These are phyloP conservation scores for Ornithorhynchus anatinus DNA, from an alignment of 2,113 vertebrate species.

Conservation along the genomic window DNA sequence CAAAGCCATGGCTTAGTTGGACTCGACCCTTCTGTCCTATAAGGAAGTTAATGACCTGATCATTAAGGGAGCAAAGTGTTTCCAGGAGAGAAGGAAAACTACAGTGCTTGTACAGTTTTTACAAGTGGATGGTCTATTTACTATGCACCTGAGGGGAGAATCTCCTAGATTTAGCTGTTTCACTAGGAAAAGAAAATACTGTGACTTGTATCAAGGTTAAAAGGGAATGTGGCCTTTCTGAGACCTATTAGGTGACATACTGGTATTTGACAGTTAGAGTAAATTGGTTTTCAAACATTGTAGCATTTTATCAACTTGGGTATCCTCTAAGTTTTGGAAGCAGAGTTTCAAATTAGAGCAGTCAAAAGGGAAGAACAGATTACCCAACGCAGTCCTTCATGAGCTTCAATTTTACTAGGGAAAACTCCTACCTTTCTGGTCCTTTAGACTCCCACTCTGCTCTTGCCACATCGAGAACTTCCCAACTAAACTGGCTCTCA, in stretches of 20 bases:
- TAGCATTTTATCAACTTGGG: no score
- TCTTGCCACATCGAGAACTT: no score
- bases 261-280: neutral
- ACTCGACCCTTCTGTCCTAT: no score
- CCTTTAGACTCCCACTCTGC: slow-evolving; percentile 16
- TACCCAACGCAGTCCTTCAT: no score
- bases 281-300: neutral
- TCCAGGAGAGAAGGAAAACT: neutral
- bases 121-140: neutral
- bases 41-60: neutral
- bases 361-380: no score
- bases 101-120: neutral
- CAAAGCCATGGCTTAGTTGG: no score
- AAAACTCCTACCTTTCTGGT: no score
- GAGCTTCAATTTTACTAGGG: no score
- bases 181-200: neutral
- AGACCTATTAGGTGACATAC: neutral
- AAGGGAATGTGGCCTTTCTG: neutral
- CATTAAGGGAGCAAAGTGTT: neutral
- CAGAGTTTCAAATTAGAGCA: no score
- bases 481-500: slow-evolving; percentile 45
- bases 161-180: neutral
- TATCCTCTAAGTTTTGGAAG: no score
- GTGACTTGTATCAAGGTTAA: neutral
- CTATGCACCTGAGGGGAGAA: neutral